Conservation (phyloP, 1,140 invertebrate species). For the Leptinotarsa defecta region DNA sequence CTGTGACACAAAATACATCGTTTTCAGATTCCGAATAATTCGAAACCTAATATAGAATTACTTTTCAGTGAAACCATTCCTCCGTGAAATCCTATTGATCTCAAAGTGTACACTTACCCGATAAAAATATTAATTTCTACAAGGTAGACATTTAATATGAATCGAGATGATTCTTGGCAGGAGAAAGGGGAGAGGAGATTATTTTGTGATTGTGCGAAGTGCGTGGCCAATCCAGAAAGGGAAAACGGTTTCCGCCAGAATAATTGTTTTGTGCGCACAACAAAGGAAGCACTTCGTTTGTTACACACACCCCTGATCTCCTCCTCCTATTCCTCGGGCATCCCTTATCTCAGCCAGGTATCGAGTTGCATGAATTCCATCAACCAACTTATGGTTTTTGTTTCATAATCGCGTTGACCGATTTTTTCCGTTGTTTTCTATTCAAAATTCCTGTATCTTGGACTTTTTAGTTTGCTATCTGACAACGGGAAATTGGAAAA, state of each 20-base stretch:
- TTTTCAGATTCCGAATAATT: background rate
- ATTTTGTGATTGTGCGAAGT: conserved; percentile 49
- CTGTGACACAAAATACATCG: background rate
- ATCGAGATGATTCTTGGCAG: background rate
- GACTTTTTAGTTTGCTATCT: too few relatives aligned
- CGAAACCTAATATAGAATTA: background rate
- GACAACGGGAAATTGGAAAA: too few relatives aligned
- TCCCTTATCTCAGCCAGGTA: conserved; percentile 39
- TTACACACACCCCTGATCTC: conserved; percentile 25
- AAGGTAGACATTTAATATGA: conserved; percentile 12
- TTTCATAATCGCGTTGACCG: background rate
- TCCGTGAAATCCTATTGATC: conserved; percentile 12
- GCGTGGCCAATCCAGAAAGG: conserved; percentile 49
- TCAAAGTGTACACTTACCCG: conserved; percentile 11
- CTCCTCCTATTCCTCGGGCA: conserved; percentile 20
- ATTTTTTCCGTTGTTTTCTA: background rate
- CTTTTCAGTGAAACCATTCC: background rate
- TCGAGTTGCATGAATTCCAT: conserved; percentile 23
- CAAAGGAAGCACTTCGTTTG: conserved; percentile 37
- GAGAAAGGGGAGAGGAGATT: conserved; percentile 1
- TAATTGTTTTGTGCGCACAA: conserved; percentile 49
- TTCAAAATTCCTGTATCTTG: background rate
- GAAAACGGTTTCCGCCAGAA: conserved; percentile 48
- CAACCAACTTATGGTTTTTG: background rate
- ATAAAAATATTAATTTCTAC: conserved; percentile 18